A percentile compares a stretch with the other conserved stretches of the same genome.
Conservation (phyloP, 2,113 vertebrate species). For the Salvelinus sp. region DNA sequence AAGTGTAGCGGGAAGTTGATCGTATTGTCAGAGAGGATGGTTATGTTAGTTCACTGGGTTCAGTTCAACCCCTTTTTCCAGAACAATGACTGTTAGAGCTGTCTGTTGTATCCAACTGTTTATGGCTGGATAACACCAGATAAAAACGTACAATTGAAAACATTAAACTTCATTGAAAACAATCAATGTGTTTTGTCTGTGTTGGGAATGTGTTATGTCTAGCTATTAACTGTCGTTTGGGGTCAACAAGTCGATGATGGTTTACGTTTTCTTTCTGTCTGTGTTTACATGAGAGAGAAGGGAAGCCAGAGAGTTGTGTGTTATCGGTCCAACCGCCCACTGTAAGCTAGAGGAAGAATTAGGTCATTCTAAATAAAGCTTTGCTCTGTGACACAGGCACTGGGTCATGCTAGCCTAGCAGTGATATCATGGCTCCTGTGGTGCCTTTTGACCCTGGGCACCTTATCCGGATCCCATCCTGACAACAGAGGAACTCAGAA, state of each 20-base stretch:
- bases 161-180: not conserved
- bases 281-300: slow-evolving; percentile 22
- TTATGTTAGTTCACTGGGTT: slow-evolving; percentile 43
- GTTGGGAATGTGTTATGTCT: slow-evolving; percentile 13
- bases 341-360: slow-evolving; percentile 25
- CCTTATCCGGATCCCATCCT: not conserved
- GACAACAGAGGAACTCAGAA: not conserved
- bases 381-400: slow-evolving; percentile 9
- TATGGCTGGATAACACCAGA: not conserved
- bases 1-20: slow-evolving; percentile 29
- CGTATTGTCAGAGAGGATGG: slow-evolving; percentile 24
- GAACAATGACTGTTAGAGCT: slow-evolving; percentile 30
- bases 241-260: not conserved
- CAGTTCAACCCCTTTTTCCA: slow-evolving; percentile 19
- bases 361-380: slow-evolving; percentile 39
- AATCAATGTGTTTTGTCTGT: not conserved
- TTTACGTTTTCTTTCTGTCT: slow-evolving; percentile 1
- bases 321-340: slow-evolving; percentile 2
- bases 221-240: slow-evolving; percentile 1
- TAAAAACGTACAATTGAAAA: not conserved
- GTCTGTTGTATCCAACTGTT: slow-evolving; percentile 7
- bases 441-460: slow-evolving; percentile 11
- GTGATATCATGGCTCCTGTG: slow-evolving; percentile 10
- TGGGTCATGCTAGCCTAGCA: slow-evolving; percentile 6
- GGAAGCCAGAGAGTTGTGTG: not conserved